These are phyloP conservation scores for Leptinotarsa lineolata DNA, from an alignment of 1,140 invertebrate species.

Conservation along the genomic window DNA sequence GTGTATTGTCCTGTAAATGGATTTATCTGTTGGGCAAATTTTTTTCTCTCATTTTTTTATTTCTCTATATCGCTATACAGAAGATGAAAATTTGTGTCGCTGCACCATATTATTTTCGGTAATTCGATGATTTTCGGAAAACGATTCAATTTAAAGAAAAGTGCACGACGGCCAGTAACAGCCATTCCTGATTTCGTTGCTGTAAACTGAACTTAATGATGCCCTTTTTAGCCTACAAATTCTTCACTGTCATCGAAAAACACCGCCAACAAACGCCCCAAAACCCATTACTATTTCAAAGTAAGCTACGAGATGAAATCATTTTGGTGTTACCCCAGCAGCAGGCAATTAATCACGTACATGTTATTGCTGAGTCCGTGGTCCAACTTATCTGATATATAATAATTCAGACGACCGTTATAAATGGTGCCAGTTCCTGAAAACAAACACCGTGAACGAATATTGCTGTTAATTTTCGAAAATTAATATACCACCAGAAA, in stretches of 20 bases:
- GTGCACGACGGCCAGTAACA: too few species aligned
- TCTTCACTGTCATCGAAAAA: not conserved
- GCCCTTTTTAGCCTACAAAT: not conserved
- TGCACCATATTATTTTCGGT: too few species aligned
- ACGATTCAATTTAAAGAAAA: too few species aligned
- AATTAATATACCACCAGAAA: conserved; percentile 16
- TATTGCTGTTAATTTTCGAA: conserved; percentile 11
- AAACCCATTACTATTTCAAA: not conserved
- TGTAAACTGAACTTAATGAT: too few species aligned
- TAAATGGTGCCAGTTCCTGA: not conserved
- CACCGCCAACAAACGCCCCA: not conserved
- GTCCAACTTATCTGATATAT: not conserved
- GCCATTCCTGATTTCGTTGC: too few species aligned
- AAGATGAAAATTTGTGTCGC: too few species aligned
- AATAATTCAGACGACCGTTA: conserved; percentile 12
- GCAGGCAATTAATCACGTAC: conserved; percentile 1
- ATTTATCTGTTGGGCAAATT: too few species aligned
- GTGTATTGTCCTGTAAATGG: too few species aligned
- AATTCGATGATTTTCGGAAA: too few species aligned
- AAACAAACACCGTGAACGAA: not conserved
- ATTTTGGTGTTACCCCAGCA: conserved; percentile 7
- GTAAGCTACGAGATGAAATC: conserved; percentile 3
- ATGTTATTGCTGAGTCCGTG: conserved; percentile 3
- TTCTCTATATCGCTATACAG: too few species aligned
- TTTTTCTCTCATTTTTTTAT: too few species aligned